phyloP scores from a whole-genome alignment of 2,797 vertebrate genomes.

The Sibirionetta formosa region DNA sequence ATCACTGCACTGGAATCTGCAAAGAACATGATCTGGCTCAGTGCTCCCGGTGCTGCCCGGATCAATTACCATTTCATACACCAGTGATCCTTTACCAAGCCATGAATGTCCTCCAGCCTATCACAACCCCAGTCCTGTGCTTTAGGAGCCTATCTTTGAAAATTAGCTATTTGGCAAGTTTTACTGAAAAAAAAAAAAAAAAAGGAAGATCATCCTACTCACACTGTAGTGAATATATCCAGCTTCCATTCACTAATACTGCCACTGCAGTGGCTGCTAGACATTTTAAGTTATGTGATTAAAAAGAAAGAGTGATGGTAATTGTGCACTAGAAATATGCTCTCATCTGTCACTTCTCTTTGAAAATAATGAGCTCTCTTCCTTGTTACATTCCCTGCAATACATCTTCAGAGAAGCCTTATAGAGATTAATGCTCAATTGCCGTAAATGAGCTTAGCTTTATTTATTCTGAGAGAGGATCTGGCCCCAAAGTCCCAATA shows the following conservation, averaged over 20 bases:
- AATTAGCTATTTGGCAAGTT: conserved; percentile 61
- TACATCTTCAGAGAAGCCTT: conserved; percentile 42
- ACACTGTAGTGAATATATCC: conserved; percentile 6
- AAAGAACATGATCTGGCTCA: conserved; percentile 63
- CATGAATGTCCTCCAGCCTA: conserved; percentile 61
- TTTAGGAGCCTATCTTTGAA: conserved; percentile 67
- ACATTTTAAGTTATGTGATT: neutral
- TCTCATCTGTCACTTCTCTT: conserved; percentile 45
- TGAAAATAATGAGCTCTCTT: conserved; percentile 58
- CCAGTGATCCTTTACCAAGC: conserved; percentile 70
- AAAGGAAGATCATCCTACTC: neutral
- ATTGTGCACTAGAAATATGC: neutral
- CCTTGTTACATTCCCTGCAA: conserved; percentile 1
- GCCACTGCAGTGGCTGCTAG: neutral
- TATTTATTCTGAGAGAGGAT: conserved; percentile 62
- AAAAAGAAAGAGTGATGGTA: neutral
- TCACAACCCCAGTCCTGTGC: conserved; percentile 27
- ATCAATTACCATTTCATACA: conserved; percentile 78
- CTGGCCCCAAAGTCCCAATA: conserved; percentile 22
- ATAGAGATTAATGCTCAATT: conserved; percentile 58
- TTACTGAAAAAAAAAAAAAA: conserved; percentile 53
- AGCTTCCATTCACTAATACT: conserved; percentile 51
- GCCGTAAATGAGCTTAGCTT: conserved; percentile 63
- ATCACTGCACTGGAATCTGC: conserved; percentile 2
- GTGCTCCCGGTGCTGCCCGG: accelerated